These are phyloP conservation scores for Halichoerus grypus DNA, from an alignment of 2,113 vertebrate genomes.

Conservation along the genomic window DNA sequence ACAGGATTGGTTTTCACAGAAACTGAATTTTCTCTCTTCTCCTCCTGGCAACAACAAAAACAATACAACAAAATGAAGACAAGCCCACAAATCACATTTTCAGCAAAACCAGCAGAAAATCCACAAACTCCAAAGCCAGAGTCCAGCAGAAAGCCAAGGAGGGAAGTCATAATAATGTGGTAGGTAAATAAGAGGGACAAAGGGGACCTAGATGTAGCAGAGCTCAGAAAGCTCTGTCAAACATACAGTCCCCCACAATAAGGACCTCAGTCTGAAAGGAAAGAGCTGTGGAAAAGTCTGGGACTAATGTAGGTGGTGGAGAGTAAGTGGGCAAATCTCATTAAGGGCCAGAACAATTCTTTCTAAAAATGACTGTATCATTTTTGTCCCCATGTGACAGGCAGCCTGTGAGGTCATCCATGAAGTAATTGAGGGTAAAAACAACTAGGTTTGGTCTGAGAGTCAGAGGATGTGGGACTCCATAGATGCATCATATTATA, in stretches of 20 bases:
- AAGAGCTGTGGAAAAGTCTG: background rate
- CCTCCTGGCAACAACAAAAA: slow-evolving; percentile 39
- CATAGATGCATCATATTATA: background rate
- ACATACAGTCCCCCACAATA: rapidly evolving
- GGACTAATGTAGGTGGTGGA: background rate
- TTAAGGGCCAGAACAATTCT: background rate
- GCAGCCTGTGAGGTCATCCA: background rate
- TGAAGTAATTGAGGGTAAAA: background rate
- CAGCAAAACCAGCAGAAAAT: slow-evolving; percentile 23
- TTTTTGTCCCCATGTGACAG: background rate
- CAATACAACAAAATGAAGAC: background rate
- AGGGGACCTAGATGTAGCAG: too few species aligned
- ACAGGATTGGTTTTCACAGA: slow-evolving; percentile 5
- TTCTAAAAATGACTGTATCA: background rate
- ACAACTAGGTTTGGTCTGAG: background rate
- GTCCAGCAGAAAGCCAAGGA: background rate
- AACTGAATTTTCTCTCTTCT: slow-evolving; percentile 19
- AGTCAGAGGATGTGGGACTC: background rate
- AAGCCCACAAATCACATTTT: slow-evolving; percentile 5
- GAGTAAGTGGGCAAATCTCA: background rate
- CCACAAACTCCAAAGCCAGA: background rate
- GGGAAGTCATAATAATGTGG: background rate
- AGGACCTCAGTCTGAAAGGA: background rate
- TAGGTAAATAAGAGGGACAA: background rate
- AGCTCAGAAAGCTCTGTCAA: background rate